Percentiles rank a stretch among this genome's conserved stretches.
Evolutionary conservation across 2,888 invertebrate species (phyloP).

Genomic region (Cloeon dipterum): DNA sequence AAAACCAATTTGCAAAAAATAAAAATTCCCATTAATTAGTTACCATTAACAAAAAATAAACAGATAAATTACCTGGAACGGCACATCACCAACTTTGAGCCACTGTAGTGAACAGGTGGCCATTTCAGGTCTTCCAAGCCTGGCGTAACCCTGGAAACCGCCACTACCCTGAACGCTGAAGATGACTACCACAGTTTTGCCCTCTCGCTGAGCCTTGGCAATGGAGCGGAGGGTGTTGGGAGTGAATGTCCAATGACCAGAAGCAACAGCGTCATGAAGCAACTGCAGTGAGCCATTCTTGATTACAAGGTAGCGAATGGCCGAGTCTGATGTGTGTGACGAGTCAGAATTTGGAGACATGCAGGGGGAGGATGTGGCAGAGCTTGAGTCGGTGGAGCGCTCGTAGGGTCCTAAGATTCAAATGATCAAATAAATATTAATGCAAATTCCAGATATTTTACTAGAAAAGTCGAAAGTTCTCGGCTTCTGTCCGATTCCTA

Average conservation of each 20-base stretch:
- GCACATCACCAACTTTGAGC: constrained; percentile 22
- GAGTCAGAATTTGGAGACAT: background rate
- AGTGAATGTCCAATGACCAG: constrained; percentile 32
- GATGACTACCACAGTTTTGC: constrained; percentile 20
- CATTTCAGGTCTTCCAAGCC: constrained; percentile 10
- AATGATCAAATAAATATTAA: background rate
- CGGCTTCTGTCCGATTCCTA: constrained; percentile 53
- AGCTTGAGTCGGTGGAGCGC: background rate
- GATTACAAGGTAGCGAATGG: constrained; percentile 29
- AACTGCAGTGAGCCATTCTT: constrained; percentile 29
- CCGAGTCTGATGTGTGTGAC: background rate
- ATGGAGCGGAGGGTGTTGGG: constrained; percentile 34
- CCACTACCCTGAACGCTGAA: constrained; percentile 28
- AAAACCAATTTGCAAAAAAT: too few relatives aligned
- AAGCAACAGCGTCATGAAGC: constrained; percentile 29
- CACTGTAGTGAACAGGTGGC: constrained; percentile 19
- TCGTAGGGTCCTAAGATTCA: background rate
- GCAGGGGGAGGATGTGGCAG: background rate
- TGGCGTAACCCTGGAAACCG: constrained; percentile 24
- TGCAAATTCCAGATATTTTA: background rate
- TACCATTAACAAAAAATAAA: too few relatives aligned
- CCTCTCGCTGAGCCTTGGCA: constrained; percentile 27
- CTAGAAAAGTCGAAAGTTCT: constrained; percentile 20
- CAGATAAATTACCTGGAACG: constrained; percentile 17
- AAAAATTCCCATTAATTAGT: background rate